These are phyloP conservation scores for Simalia tracyae DNA, from an alignment of 2,797 vertebrate genomes.

Conservation along the genomic window DNA sequence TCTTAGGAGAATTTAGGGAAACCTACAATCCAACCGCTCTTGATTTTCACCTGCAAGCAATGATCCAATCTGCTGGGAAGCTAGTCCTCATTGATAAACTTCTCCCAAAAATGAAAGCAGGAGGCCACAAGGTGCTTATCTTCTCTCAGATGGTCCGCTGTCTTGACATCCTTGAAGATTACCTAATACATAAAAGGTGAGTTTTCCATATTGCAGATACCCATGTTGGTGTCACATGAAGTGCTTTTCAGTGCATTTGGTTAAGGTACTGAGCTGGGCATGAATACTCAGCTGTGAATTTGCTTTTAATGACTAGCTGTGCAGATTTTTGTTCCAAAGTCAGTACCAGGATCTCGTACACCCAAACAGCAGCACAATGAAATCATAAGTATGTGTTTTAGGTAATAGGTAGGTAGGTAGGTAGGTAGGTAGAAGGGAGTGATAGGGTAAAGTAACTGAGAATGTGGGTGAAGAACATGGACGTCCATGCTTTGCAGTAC, in stretches of 20 bases:
- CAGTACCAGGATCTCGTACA: background rate
- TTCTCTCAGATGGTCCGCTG: constrained; percentile 99
- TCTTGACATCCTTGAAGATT: constrained; percentile 98
- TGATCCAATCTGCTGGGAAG: constrained; percentile 98
- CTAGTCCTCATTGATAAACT: constrained; percentile 98
- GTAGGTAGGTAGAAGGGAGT: too few relatives aligned
- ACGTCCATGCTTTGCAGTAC: background rate
- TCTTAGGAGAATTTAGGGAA: constrained; percentile 96
- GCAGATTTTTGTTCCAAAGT: background rate
- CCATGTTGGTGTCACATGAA: background rate
- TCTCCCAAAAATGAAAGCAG: constrained; percentile 98
- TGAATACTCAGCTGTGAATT: background rate
- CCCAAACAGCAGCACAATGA: too few relatives aligned
- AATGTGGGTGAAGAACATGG: background rate
- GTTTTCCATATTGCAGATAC: background rate
- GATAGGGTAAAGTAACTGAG: background rate
- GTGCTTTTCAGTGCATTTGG: background rate
- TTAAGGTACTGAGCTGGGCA: background rate
- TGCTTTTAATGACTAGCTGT: background rate
- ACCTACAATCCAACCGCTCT: constrained; percentile 84
- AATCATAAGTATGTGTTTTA: background rate
- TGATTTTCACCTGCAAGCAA: constrained; percentile 97
- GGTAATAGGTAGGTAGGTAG: background rate
- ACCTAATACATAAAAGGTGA: constrained; percentile 96
- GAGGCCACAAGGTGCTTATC: constrained; percentile 97